phyloP scores from a whole-genome alignment of 2,113 vertebrate species.

The Anguilla japonica region DNA sequence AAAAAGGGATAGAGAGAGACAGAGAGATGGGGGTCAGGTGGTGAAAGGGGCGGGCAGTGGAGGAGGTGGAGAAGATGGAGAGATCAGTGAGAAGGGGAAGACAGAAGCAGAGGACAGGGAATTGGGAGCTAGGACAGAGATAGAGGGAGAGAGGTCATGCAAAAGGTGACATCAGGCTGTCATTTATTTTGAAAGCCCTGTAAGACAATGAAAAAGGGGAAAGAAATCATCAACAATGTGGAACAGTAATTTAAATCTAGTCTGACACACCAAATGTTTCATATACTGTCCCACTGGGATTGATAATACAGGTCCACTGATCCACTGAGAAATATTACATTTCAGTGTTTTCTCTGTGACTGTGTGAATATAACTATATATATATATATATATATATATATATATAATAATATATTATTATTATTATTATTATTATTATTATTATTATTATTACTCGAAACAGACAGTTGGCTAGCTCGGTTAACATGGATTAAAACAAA shows the following conservation, averaged over 20 bases:
- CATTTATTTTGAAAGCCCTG: conserved; percentile 28
- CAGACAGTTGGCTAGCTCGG: no score
- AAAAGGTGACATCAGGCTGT: not conserved
- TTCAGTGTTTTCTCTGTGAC: no score
- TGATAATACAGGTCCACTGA: not conserved
- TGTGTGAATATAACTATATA: not conserved
- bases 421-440: no score
- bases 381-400: no score
- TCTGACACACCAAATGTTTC: not conserved
- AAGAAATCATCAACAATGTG: not conserved
- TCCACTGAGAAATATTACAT: not conserved
- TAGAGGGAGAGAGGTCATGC: not conserved
- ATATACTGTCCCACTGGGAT: not conserved
- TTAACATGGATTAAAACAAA: conserved; percentile 6
- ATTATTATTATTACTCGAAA: no score
- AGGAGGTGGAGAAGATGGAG: not conserved
- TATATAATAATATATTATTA: no score
- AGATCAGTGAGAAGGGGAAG: not conserved
- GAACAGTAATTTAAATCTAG: not conserved
- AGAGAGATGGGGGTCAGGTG: conserved; percentile 23
- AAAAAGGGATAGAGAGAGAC: not conserved
- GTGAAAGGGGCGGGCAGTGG: not conserved
- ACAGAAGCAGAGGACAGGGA: not conserved
- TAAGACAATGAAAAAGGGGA: conserved; percentile 12
- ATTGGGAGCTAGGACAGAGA: not conserved